A percentile compares a stretch with the other conserved stretches of the same genome.
Evolutionary conservation across 2,797 vertebrate genomes (phyloP).

Genomic region (Borostomias antarcticus): DNA sequence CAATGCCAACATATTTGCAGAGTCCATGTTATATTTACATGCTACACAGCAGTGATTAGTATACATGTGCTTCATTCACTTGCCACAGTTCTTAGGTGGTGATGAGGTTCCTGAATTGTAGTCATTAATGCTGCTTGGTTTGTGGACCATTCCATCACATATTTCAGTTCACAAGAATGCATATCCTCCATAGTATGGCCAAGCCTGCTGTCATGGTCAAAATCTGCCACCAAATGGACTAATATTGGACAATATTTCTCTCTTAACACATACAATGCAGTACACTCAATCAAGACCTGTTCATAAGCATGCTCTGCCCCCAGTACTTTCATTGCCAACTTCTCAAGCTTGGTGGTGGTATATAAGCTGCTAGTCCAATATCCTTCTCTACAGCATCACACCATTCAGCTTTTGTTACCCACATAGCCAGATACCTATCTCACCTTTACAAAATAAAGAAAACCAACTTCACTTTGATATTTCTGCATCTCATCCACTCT

Average conservation of each 20-base stretch:
- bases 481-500: conserved; percentile 38
- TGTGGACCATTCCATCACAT: conserved; percentile 22
- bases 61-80: conserved; percentile 52
- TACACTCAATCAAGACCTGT: neutral
- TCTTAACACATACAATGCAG: neutral
- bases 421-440: neutral
- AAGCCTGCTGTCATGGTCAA: conserved; percentile 78
- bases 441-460: conserved; percentile 26
- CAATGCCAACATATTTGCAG: conserved; percentile 17
- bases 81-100: conserved; percentile 30
- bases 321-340: neutral
- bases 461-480: conserved; percentile 15
- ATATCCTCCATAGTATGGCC: conserved; percentile 37
- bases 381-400: neutral
- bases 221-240: conserved; percentile 29
- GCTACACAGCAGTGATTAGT: conserved; percentile 34
- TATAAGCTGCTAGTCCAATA: too few species aligned
- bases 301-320: neutral
- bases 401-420: too few species aligned
- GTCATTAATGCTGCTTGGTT: conserved; percentile 43
- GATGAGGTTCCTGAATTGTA: conserved; percentile 21
- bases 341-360: neutral
- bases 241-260: conserved; percentile 19
- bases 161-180: conserved; percentile 15
- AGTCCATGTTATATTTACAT: conserved; percentile 22